A percentile compares a stretch with the other conserved stretches of the same genome.
phyloP scores from a whole-genome alignment of 2,888 invertebrate species.

The Acrobasis consociella region DNA sequence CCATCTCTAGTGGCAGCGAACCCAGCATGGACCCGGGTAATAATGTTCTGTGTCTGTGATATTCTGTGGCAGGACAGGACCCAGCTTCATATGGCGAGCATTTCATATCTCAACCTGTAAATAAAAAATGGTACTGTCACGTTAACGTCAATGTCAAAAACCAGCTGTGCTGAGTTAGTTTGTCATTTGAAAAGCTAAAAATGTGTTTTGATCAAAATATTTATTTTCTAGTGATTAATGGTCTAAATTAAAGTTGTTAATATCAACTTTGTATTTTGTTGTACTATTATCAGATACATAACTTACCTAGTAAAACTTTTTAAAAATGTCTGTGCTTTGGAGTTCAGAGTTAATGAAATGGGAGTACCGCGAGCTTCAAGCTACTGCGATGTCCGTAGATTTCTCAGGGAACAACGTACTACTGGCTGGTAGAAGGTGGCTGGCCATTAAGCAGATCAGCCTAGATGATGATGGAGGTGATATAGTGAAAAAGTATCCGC shows the following conservation, averaged over 20 bases:
- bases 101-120: not conserved
- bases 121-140: not conserved
- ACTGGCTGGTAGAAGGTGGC: conserved; percentile 91
- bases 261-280: not conserved
- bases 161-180: too few relatives aligned
- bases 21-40: too few relatives aligned
- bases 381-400: conserved; percentile 96
- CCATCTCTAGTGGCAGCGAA: too few relatives aligned
- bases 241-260: not conserved
- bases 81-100: not conserved
- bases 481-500: conserved; percentile 88
- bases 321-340: conserved; percentile 75
- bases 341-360: conserved; percentile 79
- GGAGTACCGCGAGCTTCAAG: conserved; percentile 94
- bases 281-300: not conserved
- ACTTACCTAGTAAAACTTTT: not conserved
- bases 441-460: conserved; percentile 89
- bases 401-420: conserved; percentile 92
- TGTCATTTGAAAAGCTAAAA: not conserved
- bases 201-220: conserved; percentile 5
- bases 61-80: too few relatives aligned
- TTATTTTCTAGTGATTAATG: not conserved
- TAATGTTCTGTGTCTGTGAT: too few relatives aligned
- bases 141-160: not conserved
- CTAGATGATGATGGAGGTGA: conserved; percentile 87